Percentiles rank a stretch among this genome's conserved stretches.
Conservation (phyloP, 1,140 invertebrate genomes). For the Diorhabda elongata region DNA sequence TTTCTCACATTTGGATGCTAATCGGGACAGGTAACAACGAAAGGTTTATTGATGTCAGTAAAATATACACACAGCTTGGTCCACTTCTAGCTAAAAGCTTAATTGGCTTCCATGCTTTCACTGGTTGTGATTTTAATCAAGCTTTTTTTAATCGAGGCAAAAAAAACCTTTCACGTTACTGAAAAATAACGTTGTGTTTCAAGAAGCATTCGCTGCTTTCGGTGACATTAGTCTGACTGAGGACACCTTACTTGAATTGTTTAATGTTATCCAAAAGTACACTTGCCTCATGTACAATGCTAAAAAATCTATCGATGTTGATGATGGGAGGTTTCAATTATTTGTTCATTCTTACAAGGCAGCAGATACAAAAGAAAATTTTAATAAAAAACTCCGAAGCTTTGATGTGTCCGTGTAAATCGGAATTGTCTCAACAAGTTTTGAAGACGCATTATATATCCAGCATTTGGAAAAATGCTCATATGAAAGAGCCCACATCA, state of each 20-base stretch:
- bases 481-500: no score
- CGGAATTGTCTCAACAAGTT: no score
- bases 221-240: slow-evolving; percentile 10
- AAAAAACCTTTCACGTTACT: no score
- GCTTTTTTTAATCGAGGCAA: slow-evolving; percentile 22
- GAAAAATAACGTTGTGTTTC: no score
- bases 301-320: slow-evolving; percentile 30
- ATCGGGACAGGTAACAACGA: not conserved
- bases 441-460: no score
- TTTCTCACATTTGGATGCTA: slow-evolving; percentile 31
- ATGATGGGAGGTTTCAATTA: slow-evolving; percentile 31
- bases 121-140: slow-evolving; percentile 29
- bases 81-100: slow-evolving; percentile 7
- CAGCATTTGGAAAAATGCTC: no score
- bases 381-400: no score
- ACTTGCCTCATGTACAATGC: slow-evolving; percentile 24
- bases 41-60: slow-evolving; percentile 23
- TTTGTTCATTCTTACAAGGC: slow-evolving; percentile 3
- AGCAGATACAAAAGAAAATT: no score
- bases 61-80: slow-evolving; percentile 20
- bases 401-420: no score
- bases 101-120: no score
- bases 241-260: slow-evolving; percentile 8
- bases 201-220: no score
- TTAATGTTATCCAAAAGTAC: slow-evolving; percentile 20